Evolutionary conservation across 37 sponge, comb jelly and placozoan species (phyloP).

Genomic region (Haliclona indistincta): DNA sequence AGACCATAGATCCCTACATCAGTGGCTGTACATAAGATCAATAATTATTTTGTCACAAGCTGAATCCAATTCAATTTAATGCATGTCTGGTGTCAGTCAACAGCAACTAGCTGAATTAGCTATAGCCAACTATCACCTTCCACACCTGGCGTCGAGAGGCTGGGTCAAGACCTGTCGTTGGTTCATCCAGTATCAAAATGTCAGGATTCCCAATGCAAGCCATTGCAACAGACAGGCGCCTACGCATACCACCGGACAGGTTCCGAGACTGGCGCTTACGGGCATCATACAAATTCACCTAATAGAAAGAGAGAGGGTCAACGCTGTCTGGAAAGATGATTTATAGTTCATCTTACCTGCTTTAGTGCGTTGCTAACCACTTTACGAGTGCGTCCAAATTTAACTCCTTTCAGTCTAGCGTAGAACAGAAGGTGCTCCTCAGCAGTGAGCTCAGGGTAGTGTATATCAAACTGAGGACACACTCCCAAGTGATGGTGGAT

Average conservation of each 20-base stretch:
- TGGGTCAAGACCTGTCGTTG: slow-evolving; percentile 44
- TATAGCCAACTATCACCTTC: slow-evolving; percentile 83
- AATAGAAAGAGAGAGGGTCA: neutral
- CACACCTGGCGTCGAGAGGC: slow-evolving; percentile 76
- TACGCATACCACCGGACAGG: slow-evolving; percentile 75
- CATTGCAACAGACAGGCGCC: slow-evolving; percentile 84
- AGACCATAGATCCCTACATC: too few species aligned
- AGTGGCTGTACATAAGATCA: too few species aligned
- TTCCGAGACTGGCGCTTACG: slow-evolving; percentile 40
- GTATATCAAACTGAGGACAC: slow-evolving; percentile 89
- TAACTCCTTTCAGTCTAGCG: slow-evolving; percentile 77
- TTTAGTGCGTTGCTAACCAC: slow-evolving; percentile 64
- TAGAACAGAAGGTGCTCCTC: slow-evolving; percentile 82
- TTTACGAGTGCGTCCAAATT: slow-evolving; percentile 29
- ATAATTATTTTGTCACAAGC: too few species aligned
- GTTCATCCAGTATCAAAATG: slow-evolving; percentile 66
- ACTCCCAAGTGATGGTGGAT: slow-evolving; percentile 76
- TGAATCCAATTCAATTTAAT: too few species aligned
- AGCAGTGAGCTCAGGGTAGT: slow-evolving; percentile 58
- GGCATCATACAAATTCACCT: slow-evolving; percentile 78
- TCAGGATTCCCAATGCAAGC: slow-evolving; percentile 70
- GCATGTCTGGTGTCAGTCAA: too few species aligned
- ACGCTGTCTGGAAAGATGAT: too few species aligned
- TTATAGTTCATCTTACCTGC: too few species aligned
- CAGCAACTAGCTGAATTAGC: too few species aligned